A percentile compares a stretch with the other conserved stretches of the same genome.
phyloP scores from a whole-genome alignment of 2,888 invertebrate species.

The Dromius quadrimaculatus region DNA sequence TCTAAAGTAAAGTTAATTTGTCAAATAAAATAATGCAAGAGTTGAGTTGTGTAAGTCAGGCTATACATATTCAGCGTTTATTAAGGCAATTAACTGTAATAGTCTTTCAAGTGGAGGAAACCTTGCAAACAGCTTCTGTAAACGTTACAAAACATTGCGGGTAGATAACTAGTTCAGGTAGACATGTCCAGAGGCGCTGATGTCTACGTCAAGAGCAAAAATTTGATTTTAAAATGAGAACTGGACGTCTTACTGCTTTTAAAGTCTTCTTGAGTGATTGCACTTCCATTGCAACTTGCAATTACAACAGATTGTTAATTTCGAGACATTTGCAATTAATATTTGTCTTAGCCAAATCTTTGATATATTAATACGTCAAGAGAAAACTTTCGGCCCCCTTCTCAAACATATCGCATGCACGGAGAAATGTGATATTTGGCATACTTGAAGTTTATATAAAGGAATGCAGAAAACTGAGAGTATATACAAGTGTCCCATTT shows the following conservation, averaged over 20 bases:
- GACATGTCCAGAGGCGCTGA: constrained; percentile 31
- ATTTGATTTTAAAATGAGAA: constrained; percentile 19
- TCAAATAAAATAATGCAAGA: constrained; percentile 48
- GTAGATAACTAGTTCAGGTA: constrained; percentile 41
- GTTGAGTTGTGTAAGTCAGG: constrained; percentile 19
- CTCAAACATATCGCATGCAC: too few species aligned
- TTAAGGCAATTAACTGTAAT: constrained; percentile 44
- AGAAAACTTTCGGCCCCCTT: too few species aligned
- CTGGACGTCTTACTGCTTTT: constrained; percentile 10
- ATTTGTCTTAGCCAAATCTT: constrained; percentile 27
- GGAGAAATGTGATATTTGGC: too few species aligned
- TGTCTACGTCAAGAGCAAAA: constrained; percentile 26
- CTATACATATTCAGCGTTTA: constrained; percentile 43
- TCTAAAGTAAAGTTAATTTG: constrained; percentile 44
- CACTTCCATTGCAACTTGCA: constrained; percentile 19
- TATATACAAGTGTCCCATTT: too few species aligned
- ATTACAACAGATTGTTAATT: constrained; percentile 23
- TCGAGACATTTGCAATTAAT: constrained; percentile 33
- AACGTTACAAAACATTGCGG: constrained; percentile 31
- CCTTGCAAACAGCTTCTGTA: background rate
- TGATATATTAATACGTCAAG: too few species aligned
- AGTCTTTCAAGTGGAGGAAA: constrained; percentile 27
- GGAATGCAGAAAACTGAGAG: too few species aligned
- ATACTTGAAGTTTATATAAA: too few species aligned
- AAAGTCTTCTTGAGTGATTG: background rate